Conservation (phyloP, 1,140 invertebrate species). For the Pseudomyrmex flavicornis region DNA sequence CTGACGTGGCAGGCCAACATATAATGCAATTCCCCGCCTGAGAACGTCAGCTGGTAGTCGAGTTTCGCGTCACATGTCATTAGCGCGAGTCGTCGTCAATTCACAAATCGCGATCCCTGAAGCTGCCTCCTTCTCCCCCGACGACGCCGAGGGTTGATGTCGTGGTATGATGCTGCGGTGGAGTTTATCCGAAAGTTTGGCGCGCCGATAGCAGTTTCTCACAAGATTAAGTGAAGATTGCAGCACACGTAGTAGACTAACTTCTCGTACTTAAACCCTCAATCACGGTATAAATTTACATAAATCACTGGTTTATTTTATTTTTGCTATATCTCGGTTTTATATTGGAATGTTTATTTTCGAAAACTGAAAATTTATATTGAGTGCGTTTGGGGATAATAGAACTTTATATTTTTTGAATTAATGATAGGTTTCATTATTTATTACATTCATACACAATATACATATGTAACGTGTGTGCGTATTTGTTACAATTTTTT, state of each 20-base stretch:
- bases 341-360: too few relatives aligned
- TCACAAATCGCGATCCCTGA: constrained; percentile 37
- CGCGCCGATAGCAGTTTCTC: not conserved
- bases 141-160: not conserved
- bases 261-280: not conserved
- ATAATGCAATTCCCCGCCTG: constrained; percentile 37
- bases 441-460: not conserved
- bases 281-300: too few relatives aligned
- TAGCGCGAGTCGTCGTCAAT: constrained; percentile 49
- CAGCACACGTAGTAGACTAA: not conserved
- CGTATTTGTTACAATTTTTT: not conserved
- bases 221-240: not conserved
- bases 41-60: constrained; percentile 34
- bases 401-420: too few relatives aligned
- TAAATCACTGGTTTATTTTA: too few relatives aligned
- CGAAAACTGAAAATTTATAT: too few relatives aligned
- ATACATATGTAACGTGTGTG: too few relatives aligned
- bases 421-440: not conserved
- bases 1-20: not conserved
- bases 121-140: not conserved
- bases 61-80: constrained; percentile 52
- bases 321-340: too few relatives aligned
- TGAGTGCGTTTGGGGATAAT: too few relatives aligned
- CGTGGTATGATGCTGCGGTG: not conserved
- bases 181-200: constrained; percentile 13